A percentile compares a stretch with the other conserved stretches of the same genome.
Evolutionary conservation across 2,113 vertebrate genomes (phyloP).

Genomic region (Hippocampus comes): DNA sequence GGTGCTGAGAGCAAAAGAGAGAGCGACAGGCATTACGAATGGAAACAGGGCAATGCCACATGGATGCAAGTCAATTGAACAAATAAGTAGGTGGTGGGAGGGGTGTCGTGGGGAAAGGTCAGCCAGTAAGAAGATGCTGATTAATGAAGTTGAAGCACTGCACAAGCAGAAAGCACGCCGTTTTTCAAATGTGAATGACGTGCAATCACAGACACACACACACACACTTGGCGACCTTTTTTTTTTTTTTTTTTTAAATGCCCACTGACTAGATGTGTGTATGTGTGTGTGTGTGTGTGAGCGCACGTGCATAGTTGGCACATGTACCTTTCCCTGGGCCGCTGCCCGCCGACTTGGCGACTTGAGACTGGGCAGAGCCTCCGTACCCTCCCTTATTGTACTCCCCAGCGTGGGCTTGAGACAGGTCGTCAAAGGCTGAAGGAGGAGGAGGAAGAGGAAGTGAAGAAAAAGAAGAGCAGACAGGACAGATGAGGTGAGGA

Average conservation of each 20-base stretch:
- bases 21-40: slow-evolving; percentile 1
- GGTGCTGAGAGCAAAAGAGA: slow-evolving; percentile 48
- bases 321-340: slow-evolving; percentile 91
- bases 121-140: slow-evolving; percentile 62
- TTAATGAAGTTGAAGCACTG: slow-evolving; percentile 33
- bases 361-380: slow-evolving; percentile 86
- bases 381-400: slow-evolving; percentile 94
- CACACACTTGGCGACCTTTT: slow-evolving; percentile 43
- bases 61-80: neutral
- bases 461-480: slow-evolving; percentile 26
- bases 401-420: slow-evolving; percentile 86
- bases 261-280: slow-evolving; percentile 30
- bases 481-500: slow-evolving; percentile 28
- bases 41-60: neutral
- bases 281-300: slow-evolving; percentile 24
- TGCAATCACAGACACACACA: slow-evolving; percentile 53
- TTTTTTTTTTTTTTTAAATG: neutral
- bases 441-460: slow-evolving; percentile 42
- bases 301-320: slow-evolving; percentile 33
- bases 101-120: slow-evolving; percentile 14
- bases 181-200: slow-evolving; percentile 18
- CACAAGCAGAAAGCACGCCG: slow-evolving; percentile 30
- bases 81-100: slow-evolving; percentile 17
- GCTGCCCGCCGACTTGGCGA: slow-evolving; percentile 82
- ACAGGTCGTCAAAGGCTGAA: slow-evolving; percentile 93